Evolutionary conservation across 2,888 invertebrate genomes (phyloP).

Genomic region (Monoplex corrugatus): DNA sequence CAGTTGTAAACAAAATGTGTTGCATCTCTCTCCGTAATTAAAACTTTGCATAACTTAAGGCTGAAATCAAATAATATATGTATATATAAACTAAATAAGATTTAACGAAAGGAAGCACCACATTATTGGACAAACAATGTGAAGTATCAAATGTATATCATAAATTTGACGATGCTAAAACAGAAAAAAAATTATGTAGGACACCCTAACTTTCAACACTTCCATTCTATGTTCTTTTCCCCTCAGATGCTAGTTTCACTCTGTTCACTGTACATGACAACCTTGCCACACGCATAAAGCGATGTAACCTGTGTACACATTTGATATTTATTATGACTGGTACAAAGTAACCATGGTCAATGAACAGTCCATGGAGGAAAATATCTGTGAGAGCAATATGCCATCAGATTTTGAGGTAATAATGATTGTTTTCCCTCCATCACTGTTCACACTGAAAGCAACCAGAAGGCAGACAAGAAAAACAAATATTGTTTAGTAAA

Average conservation of each 20-base stretch:
- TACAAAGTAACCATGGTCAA: background rate
- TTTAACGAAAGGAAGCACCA: constrained; percentile 26
- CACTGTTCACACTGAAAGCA: background rate
- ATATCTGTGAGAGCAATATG: constrained; percentile 22
- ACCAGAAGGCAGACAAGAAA: background rate
- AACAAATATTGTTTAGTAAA: background rate
- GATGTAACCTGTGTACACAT: background rate
- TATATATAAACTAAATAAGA: background rate
- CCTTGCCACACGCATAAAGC: background rate
- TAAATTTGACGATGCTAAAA: no score
- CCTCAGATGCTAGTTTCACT: background rate
- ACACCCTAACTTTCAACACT: no score
- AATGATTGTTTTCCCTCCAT: constrained; percentile 24
- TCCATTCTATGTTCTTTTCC: no score
- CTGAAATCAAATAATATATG: background rate
- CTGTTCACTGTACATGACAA: background rate
- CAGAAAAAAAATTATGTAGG: no score
- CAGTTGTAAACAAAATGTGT: background rate
- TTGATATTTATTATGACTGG: background rate
- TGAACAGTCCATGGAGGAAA: background rate
- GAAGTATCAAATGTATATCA: background rate
- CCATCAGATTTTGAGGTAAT: constrained; percentile 21
- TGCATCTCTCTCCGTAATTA: background rate
- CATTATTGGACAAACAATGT: background rate
- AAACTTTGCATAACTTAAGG: constrained; percentile 27